Percentiles rank a stretch among this genome's conserved stretches.
Evolutionary conservation across 2,888 invertebrate species (phyloP).

Genomic region (Spialia ferax): DNA sequence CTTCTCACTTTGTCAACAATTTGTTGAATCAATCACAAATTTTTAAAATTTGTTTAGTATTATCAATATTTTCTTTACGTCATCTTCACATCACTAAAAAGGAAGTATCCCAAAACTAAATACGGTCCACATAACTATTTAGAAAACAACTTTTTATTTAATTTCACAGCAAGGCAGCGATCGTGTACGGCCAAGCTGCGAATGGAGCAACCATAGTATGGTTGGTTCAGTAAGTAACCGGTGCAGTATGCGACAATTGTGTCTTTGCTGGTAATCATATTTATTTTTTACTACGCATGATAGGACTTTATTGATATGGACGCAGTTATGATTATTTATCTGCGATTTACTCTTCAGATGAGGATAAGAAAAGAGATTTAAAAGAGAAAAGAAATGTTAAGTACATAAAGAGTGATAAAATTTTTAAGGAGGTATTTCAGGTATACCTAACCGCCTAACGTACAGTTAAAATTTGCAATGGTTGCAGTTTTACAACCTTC

Average conservation of each 20-base stretch:
- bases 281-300: not conserved
- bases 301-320: not conserved
- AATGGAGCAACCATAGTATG: not conserved
- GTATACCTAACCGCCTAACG: not conserved
- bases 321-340: not conserved
- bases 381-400: not conserved
- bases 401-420: not conserved
- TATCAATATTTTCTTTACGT: not conserved
- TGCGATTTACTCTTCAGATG: not conserved
- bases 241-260: not conserved
- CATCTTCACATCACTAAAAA: not conserved
- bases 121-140: not conserved
- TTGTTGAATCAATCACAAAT: conserved; percentile 4
- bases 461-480: not conserved
- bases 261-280: too few relatives aligned
- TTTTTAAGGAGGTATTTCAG: not conserved
- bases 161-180: not conserved
- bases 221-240: not conserved
- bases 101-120: not conserved
- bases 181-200: not conserved
- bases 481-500: not conserved
- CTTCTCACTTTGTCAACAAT: conserved; percentile 12
- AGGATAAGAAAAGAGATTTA: not conserved
- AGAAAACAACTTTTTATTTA: not conserved
- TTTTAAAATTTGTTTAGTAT: not conserved